These are phyloP conservation scores for Tinea trinotella DNA, from an alignment of 2,888 invertebrate species.

Conservation along the genomic window DNA sequence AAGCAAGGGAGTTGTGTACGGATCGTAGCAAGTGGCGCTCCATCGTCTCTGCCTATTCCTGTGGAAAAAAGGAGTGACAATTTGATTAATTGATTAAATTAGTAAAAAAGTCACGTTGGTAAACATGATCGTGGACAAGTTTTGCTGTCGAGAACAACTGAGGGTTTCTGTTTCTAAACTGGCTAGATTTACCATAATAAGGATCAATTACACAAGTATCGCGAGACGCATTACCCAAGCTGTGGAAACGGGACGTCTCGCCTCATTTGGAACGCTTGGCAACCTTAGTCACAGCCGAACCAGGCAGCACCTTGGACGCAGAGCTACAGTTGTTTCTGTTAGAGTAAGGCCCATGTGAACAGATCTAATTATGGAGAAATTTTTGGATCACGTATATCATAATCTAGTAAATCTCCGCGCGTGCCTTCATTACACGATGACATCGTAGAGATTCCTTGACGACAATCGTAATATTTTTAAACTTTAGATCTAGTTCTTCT, in stretches of 20 bases:
- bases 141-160: too few relatives aligned
- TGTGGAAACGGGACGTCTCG: not conserved
- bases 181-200: not conserved
- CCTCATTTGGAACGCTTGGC: not conserved
- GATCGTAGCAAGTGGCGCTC: too few relatives aligned
- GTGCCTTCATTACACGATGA: constrained; percentile 39
- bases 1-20: too few relatives aligned
- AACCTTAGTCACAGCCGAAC: too few relatives aligned
- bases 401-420: constrained; percentile 27
- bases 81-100: too few relatives aligned
- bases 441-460: constrained; percentile 32
- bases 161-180: too few relatives aligned
- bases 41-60: too few relatives aligned
- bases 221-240: not conserved
- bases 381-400: constrained; percentile 54
- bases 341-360: constrained; percentile 60
- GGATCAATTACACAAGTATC: not conserved
- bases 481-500: not conserved
- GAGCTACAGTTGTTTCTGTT: too few relatives aligned
- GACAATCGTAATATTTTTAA: not conserved
- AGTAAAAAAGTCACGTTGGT: too few relatives aligned
- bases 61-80: too few relatives aligned
- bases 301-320: too few relatives aligned
- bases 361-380: constrained; percentile 55
- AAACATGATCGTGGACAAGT: too few relatives aligned